Conservation (phyloP, 2,888 invertebrate species). For the Acrobasis repandana region DNA sequence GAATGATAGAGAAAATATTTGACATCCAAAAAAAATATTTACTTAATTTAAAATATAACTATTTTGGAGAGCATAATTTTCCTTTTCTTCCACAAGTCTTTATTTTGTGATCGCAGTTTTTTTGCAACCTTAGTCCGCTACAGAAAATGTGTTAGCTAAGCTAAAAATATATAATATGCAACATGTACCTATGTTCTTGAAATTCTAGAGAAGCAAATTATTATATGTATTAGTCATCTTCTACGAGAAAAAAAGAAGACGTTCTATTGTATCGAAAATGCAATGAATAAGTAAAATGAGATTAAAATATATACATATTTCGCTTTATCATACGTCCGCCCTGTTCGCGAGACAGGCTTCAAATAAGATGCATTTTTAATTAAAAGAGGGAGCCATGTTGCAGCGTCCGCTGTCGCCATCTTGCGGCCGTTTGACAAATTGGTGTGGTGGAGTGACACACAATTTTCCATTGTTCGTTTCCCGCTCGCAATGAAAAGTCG, state of each 20-base stretch:
- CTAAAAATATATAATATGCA: too few species aligned
- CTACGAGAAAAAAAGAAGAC: too few species aligned
- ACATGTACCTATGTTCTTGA: too few species aligned
- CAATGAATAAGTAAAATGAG: neutral
- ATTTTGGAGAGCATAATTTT: too few species aligned
- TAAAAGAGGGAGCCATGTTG: conserved; percentile 76
- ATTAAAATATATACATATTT: conserved; percentile 7
- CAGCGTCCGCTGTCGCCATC: conserved; percentile 73
- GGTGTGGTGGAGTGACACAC: conserved; percentile 82
- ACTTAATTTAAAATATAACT: too few species aligned
- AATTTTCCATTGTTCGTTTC: conserved; percentile 82
- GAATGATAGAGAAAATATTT: neutral
- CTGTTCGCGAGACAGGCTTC: conserved; percentile 52
- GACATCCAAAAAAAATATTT: neutral
- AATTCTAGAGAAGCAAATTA: too few species aligned
- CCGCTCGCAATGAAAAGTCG: conserved; percentile 80
- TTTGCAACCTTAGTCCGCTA: too few species aligned
- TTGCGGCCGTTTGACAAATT: conserved; percentile 82
- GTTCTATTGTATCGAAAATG: neutral
- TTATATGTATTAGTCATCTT: too few species aligned
- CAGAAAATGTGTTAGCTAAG: too few species aligned
- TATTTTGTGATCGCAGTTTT: too few species aligned
- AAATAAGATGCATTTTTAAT: conserved; percentile 80
- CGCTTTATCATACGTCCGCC: conserved; percentile 48
- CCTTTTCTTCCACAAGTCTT: too few species aligned